A percentile compares a stretch with the other conserved stretches of the same genome.
Conservation (phyloP, 2,888 invertebrate species). For the Scotopteryx bipunctaria region DNA sequence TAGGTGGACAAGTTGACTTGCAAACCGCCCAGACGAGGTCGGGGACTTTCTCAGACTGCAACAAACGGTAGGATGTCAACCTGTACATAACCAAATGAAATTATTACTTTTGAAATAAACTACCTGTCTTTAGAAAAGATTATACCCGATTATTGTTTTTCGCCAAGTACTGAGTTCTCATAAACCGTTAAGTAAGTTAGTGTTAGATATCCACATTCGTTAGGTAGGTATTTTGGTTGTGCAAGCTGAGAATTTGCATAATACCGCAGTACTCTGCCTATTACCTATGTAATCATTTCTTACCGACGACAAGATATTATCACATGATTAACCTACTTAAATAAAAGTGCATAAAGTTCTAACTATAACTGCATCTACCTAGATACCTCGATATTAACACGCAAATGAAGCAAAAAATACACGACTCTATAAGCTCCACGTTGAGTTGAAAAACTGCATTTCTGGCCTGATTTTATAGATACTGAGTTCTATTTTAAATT, state of each 20-base stretch:
- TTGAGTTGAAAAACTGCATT: conserved; percentile 5
- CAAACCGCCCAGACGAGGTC: conserved; percentile 33
- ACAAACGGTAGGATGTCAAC: conserved; percentile 19
- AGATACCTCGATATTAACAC: conserved; percentile 20
- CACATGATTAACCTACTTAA: too few species aligned
- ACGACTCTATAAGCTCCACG: neutral
- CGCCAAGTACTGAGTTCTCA: too few species aligned
- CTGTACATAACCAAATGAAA: neutral
- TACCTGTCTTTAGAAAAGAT: neutral
- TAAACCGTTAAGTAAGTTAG: too few species aligned
- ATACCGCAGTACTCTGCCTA: too few species aligned
- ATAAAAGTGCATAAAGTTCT: neutral
- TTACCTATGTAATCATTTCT: too few species aligned
- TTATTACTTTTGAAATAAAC: neutral
- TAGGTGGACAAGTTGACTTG: conserved; percentile 14
- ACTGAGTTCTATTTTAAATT: conserved; percentile 5
- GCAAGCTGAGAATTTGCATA: too few species aligned
- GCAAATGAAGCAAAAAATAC: conserved; percentile 31
- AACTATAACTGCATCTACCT: conserved; percentile 11
- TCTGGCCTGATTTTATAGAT: neutral
- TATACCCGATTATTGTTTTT: too few species aligned
- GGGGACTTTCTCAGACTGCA: conserved; percentile 42
- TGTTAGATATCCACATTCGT: too few species aligned
- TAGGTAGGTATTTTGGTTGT: too few species aligned
- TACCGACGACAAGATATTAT: too few species aligned